A percentile compares a stretch with the other conserved stretches of the same genome.
These are phyloP conservation scores for Platysternon megacephalum DNA, from an alignment of 2,113 vertebrate species.

Conservation along the genomic window DNA sequence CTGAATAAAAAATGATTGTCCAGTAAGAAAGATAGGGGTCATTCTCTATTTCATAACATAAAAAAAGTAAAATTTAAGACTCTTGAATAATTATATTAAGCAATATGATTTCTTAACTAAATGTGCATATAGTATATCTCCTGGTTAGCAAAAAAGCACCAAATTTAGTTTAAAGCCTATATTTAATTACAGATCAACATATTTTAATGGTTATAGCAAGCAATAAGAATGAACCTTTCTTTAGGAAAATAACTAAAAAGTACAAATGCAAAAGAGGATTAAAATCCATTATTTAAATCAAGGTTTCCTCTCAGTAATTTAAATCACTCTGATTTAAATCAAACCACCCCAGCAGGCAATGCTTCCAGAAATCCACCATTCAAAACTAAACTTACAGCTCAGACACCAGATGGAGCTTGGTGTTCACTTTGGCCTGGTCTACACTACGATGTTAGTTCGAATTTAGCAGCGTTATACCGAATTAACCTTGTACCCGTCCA, in stretches of 20 bases:
- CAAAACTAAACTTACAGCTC: neutral
- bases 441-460: no score
- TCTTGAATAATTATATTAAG: neutral
- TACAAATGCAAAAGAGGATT: neutral
- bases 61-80: neutral
- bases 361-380: neutral
- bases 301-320: neutral
- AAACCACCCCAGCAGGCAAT: accelerated
- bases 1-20: neutral
- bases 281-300: neutral
- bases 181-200: neutral
- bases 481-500: no score
- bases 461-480: no score
- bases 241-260: neutral
- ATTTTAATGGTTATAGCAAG: neutral
- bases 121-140: accelerated
- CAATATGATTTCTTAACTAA: neutral
- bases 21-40: neutral
- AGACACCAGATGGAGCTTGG: neutral
- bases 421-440: no score
- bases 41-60: neutral
- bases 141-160: neutral
- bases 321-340: neutral
- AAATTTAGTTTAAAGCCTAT: neutral
- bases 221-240: neutral